Evolutionary conservation across 2,113 vertebrate genomes (phyloP), one percentile per base, ranked within the genome.

Genomic region (Cacatua alba): DNA sequence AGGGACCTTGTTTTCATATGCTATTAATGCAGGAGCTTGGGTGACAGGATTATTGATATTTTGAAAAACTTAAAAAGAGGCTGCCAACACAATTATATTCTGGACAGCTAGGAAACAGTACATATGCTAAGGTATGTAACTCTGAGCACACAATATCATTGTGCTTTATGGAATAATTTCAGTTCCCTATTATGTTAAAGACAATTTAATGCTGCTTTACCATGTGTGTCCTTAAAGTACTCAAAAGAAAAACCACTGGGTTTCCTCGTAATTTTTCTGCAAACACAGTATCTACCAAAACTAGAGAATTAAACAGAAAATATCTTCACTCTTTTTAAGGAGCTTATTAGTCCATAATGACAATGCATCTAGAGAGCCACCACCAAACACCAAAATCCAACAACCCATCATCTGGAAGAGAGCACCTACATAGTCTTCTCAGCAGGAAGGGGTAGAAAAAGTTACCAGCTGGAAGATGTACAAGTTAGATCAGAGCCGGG

Each of bases 71-170:
- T 44, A 7, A 28, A 64, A 68, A 43, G 44, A 76, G 14, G 53
- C 49, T 94, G 68, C 43, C 52, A 71, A 72, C 25, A 77, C 43
- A 60, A 28, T 26, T 29, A 17, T 31, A 65, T 48, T 62, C 53
- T n/a, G 44, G 49, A 92, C 29, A 25, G 14, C 59, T 25, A 80
- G 37, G 39, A 69, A 86, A 55, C 9, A 28, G 51, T 33, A 44
- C 2, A 3, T 7, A 26, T 37, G 19, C 62, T 85, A 53, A 72
- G 23, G 33, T 39, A 63, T 7, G 0, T 4, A 76, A 71, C 1
- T 10, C 43, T n/a, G 49, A 74, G 25, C 3, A 2, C 24, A 33
- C 31, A 35, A 6, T 17, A 35, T 28, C 1, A 0, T 48, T 33
- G 48, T 2, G 13, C 26, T 57, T 65, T 39, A 51, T 18, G 13